Percentiles rank a stretch among this genome's conserved stretches.
These are phyloP conservation scores for Aporrectodea caliginosa DNA, from an alignment of 1,140 invertebrate species.

Conservation along the genomic window DNA sequence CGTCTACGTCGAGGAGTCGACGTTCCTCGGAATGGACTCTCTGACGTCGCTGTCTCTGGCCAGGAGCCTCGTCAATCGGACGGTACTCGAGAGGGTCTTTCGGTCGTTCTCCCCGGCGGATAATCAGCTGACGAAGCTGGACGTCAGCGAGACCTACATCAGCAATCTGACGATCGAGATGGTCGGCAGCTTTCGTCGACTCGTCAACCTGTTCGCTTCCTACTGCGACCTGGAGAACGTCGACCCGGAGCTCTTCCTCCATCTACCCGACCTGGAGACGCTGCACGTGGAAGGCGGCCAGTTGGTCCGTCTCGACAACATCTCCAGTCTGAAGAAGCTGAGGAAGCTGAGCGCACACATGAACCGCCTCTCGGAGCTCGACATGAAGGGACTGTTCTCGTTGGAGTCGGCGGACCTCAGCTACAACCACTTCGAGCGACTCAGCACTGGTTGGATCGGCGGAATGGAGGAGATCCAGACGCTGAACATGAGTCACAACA, in stretches of 20 bases:
- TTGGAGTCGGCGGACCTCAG: conserved; percentile 28
- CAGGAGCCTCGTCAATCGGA: conserved; percentile 21
- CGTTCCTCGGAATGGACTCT: conserved; percentile 23
- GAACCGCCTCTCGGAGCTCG: conserved; percentile 21
- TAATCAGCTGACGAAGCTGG: conserved; percentile 26
- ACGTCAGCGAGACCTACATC: conserved; percentile 25
- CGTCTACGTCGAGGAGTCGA: conserved; percentile 17
- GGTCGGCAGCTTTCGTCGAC: conserved; percentile 17
- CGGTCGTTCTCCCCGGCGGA: conserved; percentile 11
- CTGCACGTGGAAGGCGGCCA: conserved; percentile 20
- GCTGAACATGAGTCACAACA: conserved; percentile 32
- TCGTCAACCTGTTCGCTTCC: conserved; percentile 12
- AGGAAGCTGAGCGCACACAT: conserved; percentile 11
- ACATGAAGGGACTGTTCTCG: not conserved
- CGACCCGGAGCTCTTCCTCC: conserved; percentile 11
- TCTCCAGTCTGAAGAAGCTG: conserved; percentile 21
- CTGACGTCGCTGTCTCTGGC: conserved; percentile 27
- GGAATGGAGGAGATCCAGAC: conserved; percentile 5
- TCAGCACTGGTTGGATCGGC: conserved; percentile 19
- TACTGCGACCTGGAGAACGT: conserved; percentile 22
- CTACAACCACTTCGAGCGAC: conserved; percentile 18
- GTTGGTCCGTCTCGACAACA: conserved; percentile 19
- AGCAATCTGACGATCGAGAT: conserved; percentile 25
- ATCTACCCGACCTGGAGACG: conserved; percentile 24
- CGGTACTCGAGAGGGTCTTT: conserved; percentile 20